Evolutionary conservation across 1,140 invertebrate species (phyloP).

Genomic region (Cydia amplana): DNA sequence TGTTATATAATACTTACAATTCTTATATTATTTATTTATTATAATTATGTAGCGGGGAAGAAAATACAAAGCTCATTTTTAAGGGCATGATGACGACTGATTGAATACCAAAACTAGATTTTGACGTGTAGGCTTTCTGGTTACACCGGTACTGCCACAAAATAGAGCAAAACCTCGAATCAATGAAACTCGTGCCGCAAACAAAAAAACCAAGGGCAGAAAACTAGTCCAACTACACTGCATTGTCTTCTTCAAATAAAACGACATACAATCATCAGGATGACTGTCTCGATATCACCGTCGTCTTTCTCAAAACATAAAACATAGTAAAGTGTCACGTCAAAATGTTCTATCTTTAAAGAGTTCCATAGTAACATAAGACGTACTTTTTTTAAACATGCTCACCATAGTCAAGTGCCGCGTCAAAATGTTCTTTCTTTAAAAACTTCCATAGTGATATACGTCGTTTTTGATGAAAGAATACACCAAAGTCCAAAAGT

Average conservation of each 20-base stretch:
- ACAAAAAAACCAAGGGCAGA: background rate
- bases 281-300: background rate
- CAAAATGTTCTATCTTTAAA: background rate
- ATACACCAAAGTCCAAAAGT: background rate
- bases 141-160: background rate
- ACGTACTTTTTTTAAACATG: too few relatives aligned
- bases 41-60: too few relatives aligned
- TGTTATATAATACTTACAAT: too few relatives aligned
- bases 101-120: background rate
- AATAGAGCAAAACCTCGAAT: background rate
- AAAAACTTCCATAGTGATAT: background rate
- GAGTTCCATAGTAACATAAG: background rate
- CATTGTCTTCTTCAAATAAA: background rate
- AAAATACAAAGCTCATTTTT: too few relatives aligned
- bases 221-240: background rate
- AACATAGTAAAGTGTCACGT: background rate
- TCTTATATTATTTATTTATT: too few relatives aligned
- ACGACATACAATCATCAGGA: background rate
- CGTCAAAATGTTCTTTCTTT: too few relatives aligned
- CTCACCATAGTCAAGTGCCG: too few relatives aligned
- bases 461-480: background rate
- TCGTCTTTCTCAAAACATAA: background rate
- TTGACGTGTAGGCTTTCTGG: background rate
- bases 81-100: background rate
- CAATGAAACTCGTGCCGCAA: background rate